Base-by-base conservation (phyloP, 2,888 invertebrate species). In the Mesopsocus fuscifrons region DNA sequence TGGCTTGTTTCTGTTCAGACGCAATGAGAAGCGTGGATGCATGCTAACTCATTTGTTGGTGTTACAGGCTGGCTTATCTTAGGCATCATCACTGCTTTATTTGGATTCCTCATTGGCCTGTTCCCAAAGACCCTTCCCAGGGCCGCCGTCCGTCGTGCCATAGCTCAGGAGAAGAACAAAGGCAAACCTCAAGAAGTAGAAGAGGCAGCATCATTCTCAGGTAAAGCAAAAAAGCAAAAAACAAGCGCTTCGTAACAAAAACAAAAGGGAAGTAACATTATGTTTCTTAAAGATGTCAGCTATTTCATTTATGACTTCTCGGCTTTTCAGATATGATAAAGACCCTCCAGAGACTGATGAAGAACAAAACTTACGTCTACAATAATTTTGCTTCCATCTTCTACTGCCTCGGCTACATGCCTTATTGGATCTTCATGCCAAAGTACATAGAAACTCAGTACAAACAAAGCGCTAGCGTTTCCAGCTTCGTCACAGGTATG, bases 391-490 rank as follows among this genome's bases (percentile, higher is more conserved):
- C 80, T 1, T 72, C 76, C 15, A 72, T 80, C 9, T 78, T 78
- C 53, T 81, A 79, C 52, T 67, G 78, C 45, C 64, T 76, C 53
- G 76, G 76, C 1, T 75, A 74, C 54, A 72, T 74, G 62, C 80
- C 81, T 0, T 79, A 77, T 53, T 79, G 79, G 71, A 78, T 81
- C 38, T 84, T 81, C 54, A 69, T 82, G 57, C 81, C 84, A 1
- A 84, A 84, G 57, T 82, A 82, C 54, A 78, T 85, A 47, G 83
- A 85, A 59, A 79, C 77, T 1, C 80, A 82, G 58, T 85, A 80
- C 58, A 68, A 73, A 44, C 75, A 78, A 51, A 76, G 80, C 4
- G 79, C 84, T 1, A 75, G 79, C 1, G 69, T 71, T 6, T 78
- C 83, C 1, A 81, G 77, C 50, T 63, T 82, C 48, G 72, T 79